These are phyloP conservation scores for Heliconius charithonia DNA, from an alignment of 2,888 invertebrate species.

Conservation along the genomic window DNA sequence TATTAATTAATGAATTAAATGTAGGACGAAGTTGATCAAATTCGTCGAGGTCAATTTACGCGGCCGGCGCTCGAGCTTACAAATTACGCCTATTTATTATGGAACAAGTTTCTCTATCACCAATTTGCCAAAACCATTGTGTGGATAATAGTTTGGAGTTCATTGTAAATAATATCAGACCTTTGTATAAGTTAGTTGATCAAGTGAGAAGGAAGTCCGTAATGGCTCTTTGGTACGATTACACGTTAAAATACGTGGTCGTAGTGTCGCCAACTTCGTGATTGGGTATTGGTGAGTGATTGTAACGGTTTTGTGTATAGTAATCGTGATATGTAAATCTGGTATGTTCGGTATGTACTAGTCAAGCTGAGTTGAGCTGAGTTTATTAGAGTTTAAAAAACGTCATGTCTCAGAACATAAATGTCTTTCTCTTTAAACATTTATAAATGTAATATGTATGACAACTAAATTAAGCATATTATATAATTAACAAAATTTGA, in stretches of 20 bases:
- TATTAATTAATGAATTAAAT: slow-evolving; percentile 44
- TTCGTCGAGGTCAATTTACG: slow-evolving; percentile 56
- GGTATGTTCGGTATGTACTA: not conserved
- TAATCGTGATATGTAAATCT: not conserved
- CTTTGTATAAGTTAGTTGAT: slow-evolving; percentile 39
- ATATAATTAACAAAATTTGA: too few relatives aligned
- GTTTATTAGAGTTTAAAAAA: too few relatives aligned
- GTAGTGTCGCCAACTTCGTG: slow-evolving; percentile 7
- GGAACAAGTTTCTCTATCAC: slow-evolving; percentile 71
- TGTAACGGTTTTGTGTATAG: not conserved
- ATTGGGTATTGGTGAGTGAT: not conserved
- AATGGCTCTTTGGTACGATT: slow-evolving; percentile 31
- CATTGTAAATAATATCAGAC: slow-evolving; percentile 49
- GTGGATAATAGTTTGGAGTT: slow-evolving; percentile 62
- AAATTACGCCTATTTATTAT: slow-evolving; percentile 74
- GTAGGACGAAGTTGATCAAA: slow-evolving; percentile 54
- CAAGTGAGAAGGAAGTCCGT: slow-evolving; percentile 30
- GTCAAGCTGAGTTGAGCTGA: not conserved
- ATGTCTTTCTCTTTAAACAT: too few relatives aligned
- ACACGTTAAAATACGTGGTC: slow-evolving; percentile 25
- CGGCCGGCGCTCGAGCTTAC: slow-evolving; percentile 55
- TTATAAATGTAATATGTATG: too few relatives aligned
- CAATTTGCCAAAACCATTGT: slow-evolving; percentile 71
- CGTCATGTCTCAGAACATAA: too few relatives aligned
- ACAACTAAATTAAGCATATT: too few relatives aligned